phyloP scores from a whole-genome alignment of 2,113 vertebrate genomes.

The Cyanoramphus novaezelandiae region DNA sequence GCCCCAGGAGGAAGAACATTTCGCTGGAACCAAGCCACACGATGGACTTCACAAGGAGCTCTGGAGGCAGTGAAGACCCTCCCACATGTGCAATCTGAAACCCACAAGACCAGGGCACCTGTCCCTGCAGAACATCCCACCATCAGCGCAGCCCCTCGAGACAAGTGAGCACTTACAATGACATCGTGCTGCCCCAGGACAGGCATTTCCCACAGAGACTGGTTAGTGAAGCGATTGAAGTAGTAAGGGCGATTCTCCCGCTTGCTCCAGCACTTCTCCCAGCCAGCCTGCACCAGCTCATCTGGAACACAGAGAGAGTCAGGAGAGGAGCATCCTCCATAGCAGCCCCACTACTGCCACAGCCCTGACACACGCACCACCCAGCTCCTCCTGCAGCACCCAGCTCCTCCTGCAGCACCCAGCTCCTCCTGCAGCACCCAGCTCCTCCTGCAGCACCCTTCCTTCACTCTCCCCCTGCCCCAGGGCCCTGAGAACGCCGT shows the following conservation, averaged over 20 bases:
- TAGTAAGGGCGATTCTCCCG: conserved; percentile 95
- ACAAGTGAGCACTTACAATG: conserved; percentile 83
- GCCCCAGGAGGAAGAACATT: not conserved
- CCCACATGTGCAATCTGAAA: not conserved
- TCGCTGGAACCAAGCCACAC: not conserved
- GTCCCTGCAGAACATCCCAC: not conserved
- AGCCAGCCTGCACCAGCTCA: conserved; percentile 95
- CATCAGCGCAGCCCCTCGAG: rapidly evolving
- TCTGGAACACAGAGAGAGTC: conserved; percentile 72
- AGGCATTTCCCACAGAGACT: conserved; percentile 98
- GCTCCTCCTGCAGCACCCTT: rapidly evolving
- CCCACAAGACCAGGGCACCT: rapidly evolving
- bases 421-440: not conserved
- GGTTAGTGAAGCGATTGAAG: conserved; percentile 98
- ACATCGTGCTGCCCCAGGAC: conserved; percentile 96
- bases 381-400: not conserved
- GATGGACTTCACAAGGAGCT: rapidly evolving
- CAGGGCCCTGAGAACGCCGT: not conserved
- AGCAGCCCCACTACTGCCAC: not conserved
- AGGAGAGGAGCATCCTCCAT: not conserved
- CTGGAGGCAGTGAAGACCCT: not conserved
- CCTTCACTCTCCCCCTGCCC: not conserved
- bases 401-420: too few species aligned
- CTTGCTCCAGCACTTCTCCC: conserved; percentile 98
- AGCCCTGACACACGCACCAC: rapidly evolving